Conservation (phyloP, 2,797 vertebrate species). For the Triplophysa bombifrons region DNA sequence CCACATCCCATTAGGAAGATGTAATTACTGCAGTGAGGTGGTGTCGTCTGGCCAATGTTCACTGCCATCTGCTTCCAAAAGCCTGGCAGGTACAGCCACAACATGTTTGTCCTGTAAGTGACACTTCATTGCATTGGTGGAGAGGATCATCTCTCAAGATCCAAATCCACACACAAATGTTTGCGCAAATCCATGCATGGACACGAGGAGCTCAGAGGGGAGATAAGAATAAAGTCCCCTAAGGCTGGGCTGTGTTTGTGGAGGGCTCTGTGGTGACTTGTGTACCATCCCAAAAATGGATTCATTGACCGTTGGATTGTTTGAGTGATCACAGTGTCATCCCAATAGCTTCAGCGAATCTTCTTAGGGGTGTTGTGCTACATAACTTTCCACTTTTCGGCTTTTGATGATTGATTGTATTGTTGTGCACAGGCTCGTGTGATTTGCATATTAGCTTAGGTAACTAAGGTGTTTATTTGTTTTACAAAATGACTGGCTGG, state of each 20-base stretch:
- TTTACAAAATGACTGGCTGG: too few relatives aligned
- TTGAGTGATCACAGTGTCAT: not conserved
- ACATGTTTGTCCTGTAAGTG: constrained; percentile 18
- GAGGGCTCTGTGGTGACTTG: constrained; percentile 27
- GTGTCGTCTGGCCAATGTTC: constrained; percentile 20
- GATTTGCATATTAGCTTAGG: not conserved
- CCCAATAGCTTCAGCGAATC: not conserved
- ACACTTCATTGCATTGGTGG: constrained; percentile 37
- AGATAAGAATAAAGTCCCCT: constrained; percentile 8
- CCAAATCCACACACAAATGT: constrained; percentile 7
- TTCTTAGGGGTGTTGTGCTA: not conserved
- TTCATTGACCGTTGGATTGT: not conserved
- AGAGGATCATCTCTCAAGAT: constrained; percentile 22
- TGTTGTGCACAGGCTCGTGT: not conserved
- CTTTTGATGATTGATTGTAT: not conserved
- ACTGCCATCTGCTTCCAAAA: constrained; percentile 21
- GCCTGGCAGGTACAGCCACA: constrained; percentile 27
- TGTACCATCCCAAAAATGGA: constrained; percentile 1
- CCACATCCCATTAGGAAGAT: constrained; percentile 44
- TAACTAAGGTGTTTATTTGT: too few relatives aligned
- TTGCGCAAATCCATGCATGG: constrained; percentile 13
- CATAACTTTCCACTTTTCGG: not conserved
- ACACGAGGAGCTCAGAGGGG: constrained; percentile 8
- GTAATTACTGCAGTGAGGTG: constrained; percentile 44
- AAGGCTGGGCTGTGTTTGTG: constrained; percentile 13